These are phyloP conservation scores for Rhinichthys osculus DNA, from an alignment of 2,797 vertebrate genomes.

Conservation along the genomic window DNA sequence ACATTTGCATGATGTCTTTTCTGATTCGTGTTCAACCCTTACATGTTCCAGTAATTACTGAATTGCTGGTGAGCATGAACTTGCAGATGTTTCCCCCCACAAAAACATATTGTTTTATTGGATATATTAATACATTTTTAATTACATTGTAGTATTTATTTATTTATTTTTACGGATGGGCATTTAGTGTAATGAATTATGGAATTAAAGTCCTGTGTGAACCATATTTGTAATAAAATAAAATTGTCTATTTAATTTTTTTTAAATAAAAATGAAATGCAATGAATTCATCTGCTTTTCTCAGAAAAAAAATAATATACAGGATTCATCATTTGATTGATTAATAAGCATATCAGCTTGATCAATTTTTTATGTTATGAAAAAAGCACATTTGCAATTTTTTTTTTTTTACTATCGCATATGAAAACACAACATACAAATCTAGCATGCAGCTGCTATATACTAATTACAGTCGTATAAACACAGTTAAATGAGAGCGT, in stretches of 20 bases:
- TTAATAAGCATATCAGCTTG: neutral
- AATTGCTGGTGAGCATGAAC: constrained; percentile 35
- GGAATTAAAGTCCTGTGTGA: neutral
- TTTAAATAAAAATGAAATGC: too few relatives aligned
- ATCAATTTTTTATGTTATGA: neutral
- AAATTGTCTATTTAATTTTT: too few relatives aligned
- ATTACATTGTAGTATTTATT: neutral
- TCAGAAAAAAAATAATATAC: neutral
- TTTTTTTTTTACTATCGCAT: neutral
- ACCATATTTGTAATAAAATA: neutral
- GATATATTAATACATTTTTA: neutral
- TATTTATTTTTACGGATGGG: too few relatives aligned
- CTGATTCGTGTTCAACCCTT: constrained; percentile 70
- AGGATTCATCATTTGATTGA: neutral
- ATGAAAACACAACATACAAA: neutral
- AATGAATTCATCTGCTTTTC: neutral
- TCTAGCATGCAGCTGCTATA: neutral
- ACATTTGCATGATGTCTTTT: constrained; percentile 76
- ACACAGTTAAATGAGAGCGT: neutral
- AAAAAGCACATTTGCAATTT: too few relatives aligned
- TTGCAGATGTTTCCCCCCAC: constrained; percentile 26
- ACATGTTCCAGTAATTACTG: constrained; percentile 56
- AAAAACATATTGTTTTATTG: neutral
- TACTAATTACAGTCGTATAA: neutral
- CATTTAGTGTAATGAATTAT: neutral